These are phyloP conservation scores for Tenrec ecaudatus DNA, from an alignment of 2,113 vertebrate genomes.

Conservation along the genomic window DNA sequence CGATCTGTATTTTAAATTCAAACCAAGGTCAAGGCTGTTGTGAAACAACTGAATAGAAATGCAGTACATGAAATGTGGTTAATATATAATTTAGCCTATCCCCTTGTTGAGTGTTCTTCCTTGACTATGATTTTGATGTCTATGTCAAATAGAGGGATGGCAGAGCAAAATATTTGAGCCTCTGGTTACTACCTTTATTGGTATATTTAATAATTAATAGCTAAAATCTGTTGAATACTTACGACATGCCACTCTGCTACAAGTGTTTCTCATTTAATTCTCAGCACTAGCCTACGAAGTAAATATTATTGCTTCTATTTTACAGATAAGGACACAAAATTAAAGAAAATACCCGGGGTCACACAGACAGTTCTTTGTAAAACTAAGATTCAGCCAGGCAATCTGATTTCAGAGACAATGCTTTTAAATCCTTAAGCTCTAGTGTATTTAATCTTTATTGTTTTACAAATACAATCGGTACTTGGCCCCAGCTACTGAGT, in stretches of 20 bases:
- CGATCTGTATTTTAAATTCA: conserved; percentile 2
- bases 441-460: neutral
- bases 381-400: neutral
- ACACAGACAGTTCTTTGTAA: neutral
- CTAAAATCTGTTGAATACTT: neutral
- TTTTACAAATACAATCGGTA: neutral
- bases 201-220: neutral
- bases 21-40: neutral
- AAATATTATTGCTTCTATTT: neutral
- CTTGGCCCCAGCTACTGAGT: neutral
- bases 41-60: conserved; percentile 17
- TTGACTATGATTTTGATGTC: conserved; percentile 45
- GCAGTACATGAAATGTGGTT: neutral
- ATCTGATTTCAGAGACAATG: conserved; percentile 17
- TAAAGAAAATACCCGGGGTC: neutral
- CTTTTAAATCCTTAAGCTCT: neutral
- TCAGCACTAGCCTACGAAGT: neutral
- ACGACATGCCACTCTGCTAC: neutral
- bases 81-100: neutral
- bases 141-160: neutral
- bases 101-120: neutral
- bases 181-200: conserved; percentile 1
- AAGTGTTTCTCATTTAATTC: neutral
- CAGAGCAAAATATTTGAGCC: conserved; percentile 41
- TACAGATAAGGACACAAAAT: neutral